Evolutionary conservation across 2,888 invertebrate genomes (phyloP).

Genomic region (Heterodera filipjevi): DNA sequence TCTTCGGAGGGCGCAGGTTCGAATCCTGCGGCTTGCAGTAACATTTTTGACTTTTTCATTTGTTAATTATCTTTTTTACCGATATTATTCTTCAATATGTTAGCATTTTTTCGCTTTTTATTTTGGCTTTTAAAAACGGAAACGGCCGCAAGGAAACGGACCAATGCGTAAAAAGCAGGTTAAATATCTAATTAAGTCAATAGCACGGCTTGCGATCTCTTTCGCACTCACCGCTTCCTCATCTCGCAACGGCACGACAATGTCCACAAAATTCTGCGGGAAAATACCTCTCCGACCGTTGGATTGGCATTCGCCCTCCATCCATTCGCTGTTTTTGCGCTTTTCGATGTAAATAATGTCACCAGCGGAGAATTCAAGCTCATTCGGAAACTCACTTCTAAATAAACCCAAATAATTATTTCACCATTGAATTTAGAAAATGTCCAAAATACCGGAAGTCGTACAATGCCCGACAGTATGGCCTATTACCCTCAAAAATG

Average conservation of each 20-base stretch:
- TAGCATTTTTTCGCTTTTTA: no score
- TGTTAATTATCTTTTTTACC: neutral
- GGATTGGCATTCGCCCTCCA: constrained; percentile 39
- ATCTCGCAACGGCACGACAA: constrained; percentile 23
- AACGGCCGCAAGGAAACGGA: no score
- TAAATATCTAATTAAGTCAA: no score
- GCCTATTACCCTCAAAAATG: constrained; percentile 24
- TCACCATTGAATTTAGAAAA: neutral
- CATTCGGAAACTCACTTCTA: constrained; percentile 53
- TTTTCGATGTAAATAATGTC: constrained; percentile 49
- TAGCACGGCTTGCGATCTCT: no score
- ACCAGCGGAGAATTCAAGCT: constrained; percentile 53
- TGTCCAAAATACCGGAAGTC: constrained; percentile 38
- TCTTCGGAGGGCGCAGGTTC: constrained; percentile 45
- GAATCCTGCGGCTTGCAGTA: neutral
- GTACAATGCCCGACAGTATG: constrained; percentile 43
- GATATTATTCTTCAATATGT: no score
- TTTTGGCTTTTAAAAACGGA: no score
- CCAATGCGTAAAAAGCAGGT: no score
- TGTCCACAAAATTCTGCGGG: constrained; percentile 43
- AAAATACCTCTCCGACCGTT: constrained; percentile 38
- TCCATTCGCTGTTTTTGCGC: constrained; percentile 52
- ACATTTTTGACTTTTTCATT: neutral
- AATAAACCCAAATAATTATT: constrained; percentile 9
- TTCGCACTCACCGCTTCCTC: neutral